Percentiles rank a stretch among this genome's conserved stretches.
phyloP scores from a whole-genome alignment of 2,888 invertebrate species.

The Athrips mouffetella region DNA sequence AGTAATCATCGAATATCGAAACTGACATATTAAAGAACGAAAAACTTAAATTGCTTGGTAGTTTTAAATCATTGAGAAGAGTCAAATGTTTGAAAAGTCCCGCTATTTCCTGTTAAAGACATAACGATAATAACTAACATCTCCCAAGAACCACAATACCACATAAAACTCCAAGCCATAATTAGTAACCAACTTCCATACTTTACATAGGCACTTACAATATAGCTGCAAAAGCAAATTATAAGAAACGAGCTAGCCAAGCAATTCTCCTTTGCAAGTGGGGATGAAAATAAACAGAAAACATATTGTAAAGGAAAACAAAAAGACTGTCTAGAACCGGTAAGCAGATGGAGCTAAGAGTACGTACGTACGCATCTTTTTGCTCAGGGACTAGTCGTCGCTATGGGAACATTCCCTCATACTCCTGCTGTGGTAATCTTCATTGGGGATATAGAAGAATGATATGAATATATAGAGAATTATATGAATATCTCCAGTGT shows the following conservation, averaged over 20 bases:
- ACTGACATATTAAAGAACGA: no score
- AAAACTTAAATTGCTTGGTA: no score
- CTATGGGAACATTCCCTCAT: constrained; percentile 58
- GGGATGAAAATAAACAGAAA: constrained; percentile 57
- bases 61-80: no score
- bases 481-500: no score
- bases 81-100: no score
- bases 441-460: no score
- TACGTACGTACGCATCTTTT: constrained; percentile 55
- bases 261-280: constrained; percentile 34
- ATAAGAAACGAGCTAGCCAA: constrained; percentile 38
- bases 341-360: constrained; percentile 69
- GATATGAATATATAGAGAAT: no score
- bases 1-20: no score
- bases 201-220: constrained; percentile 10
- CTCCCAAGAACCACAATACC: background rate
- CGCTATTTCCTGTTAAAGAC: no score
- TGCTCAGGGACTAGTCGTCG: constrained; percentile 36
- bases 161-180: constrained; percentile 27
- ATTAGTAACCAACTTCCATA: constrained; percentile 26
- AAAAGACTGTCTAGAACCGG: constrained; percentile 57
- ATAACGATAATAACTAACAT: no score
- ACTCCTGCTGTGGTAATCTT: constrained; percentile 19
- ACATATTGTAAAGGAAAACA: constrained; percentile 64
- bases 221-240: constrained; percentile 26